Conservation (phyloP, 2,113 vertebrate species). For the Petromus typicus region DNA sequence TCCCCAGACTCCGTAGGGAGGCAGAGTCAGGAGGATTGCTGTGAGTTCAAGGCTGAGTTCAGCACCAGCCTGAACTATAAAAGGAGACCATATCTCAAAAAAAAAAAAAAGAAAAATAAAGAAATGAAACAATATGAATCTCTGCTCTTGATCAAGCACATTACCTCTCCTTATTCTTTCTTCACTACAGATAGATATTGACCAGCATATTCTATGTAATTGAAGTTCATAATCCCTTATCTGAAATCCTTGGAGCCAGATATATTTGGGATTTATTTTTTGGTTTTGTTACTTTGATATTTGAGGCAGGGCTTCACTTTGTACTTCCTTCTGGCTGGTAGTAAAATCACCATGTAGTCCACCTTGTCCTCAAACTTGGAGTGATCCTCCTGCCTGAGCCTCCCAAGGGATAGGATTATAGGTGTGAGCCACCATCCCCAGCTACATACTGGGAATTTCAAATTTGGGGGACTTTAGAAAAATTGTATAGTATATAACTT, state of each 20-base stretch:
- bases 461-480: constrained; percentile 12
- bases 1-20: too few species aligned
- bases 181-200: not conserved
- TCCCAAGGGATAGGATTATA: not conserved
- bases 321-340: not conserved
- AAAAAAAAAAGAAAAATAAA: not conserved
- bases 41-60: too few species aligned
- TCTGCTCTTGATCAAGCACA: not conserved
- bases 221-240: not conserved
- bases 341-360: not conserved
- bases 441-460: not conserved
- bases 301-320: not conserved
- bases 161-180: not conserved
- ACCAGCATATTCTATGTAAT: constrained; percentile 1
- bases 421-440: not conserved
- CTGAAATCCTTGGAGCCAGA: constrained; percentile 20
- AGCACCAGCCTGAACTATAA: too few species aligned
- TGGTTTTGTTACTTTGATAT: not conserved
- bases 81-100: too few species aligned
- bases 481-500: not conserved
- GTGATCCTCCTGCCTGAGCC: not conserved
- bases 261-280: constrained; percentile 34
- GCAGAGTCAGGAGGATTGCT: too few species aligned
- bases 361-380: not conserved
- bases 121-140: constrained; percentile 51